Percentiles rank a stretch among this genome's conserved stretches.
Evolutionary conservation across 2,797 vertebrate species (phyloP).

Genomic region (Meriones psammophilus): DNA sequence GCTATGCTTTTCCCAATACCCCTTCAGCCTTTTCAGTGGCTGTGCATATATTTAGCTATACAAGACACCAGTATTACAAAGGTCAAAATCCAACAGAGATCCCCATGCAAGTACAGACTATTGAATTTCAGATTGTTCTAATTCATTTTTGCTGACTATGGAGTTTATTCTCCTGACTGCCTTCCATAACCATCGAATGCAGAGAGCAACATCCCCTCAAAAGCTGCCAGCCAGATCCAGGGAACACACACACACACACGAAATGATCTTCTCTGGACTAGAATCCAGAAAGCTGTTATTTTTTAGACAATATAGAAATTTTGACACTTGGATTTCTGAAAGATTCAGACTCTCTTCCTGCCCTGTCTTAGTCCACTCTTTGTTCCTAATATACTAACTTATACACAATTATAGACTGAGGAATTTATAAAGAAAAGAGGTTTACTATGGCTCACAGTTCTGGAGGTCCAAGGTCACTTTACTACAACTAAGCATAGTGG

Average conservation of each 20-base stretch:
- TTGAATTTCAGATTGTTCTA: background rate
- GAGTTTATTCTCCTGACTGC: background rate
- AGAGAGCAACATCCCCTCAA: background rate
- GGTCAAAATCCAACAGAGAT: background rate
- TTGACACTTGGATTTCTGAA: background rate
- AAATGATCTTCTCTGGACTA: background rate
- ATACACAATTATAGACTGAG: background rate
- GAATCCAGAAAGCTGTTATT: background rate
- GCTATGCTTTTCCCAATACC: background rate
- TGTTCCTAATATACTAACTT: background rate
- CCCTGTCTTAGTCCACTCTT: background rate
- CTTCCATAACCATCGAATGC: background rate
- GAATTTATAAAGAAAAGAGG: background rate
- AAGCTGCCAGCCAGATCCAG: background rate
- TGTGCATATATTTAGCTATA: background rate
- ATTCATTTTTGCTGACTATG: background rate
- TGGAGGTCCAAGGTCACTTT: background rate
- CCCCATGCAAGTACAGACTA: background rate
- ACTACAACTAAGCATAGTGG: background rate
- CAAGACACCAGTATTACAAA: background rate
- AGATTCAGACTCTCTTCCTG: background rate
- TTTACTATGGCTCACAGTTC: background rate
- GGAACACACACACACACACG: background rate
- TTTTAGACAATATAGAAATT: background rate
- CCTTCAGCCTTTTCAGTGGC: background rate